Base-by-base conservation (phyloP, 2,797 vertebrate genomes). In the Catostomus latipinnis region DNA sequence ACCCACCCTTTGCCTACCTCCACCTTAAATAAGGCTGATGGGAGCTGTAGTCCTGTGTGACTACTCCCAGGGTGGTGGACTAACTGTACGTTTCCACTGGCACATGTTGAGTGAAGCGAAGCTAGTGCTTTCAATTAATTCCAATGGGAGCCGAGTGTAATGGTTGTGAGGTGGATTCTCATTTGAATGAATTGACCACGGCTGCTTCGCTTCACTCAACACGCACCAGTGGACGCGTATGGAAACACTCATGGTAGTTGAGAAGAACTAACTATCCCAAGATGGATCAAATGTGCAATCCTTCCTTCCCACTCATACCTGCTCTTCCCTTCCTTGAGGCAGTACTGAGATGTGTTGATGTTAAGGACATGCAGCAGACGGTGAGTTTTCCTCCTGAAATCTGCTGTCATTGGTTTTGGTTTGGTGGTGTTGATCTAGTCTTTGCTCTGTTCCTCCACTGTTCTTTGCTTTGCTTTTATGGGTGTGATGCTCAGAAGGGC, bases 311-410 rank as follows among this genome's bases (percentile, higher is more conserved):
- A 86, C 86, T 84, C 78, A 69, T 53, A 82, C 49, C 2, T 81
- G 78, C 87, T 88, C 66, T 48, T 80, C 90, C 89, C 88, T 89
- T 87, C 90, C 93, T 86, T 89, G 92, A 89, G 89, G 87, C 84
- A 91, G 91, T 78, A 60, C 89, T 93, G 91, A 88, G 88, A 92
- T 93, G 90, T 94, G 91, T 92, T 92, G 93, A 92, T 94, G 92
- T 93, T 93, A 89, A 91, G 91, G 92, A 92, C 88, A 90, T 90
- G 90, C 88, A 2, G 84, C 86, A 58, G 34, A 83, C 58, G 92
- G 93, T 93, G 93, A 93, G 92, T 93, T 88, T 85, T 92, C 73
- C 75, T 91, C 91, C 91, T 93, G 90, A 91, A 89, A 87, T 84
- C 84, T 62, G 70, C 87, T 65, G 34, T 34, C 34, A 34, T 34